Evolutionary conservation across 2,888 invertebrate species (phyloP).

Genomic region (Gryllus longicercus): DNA sequence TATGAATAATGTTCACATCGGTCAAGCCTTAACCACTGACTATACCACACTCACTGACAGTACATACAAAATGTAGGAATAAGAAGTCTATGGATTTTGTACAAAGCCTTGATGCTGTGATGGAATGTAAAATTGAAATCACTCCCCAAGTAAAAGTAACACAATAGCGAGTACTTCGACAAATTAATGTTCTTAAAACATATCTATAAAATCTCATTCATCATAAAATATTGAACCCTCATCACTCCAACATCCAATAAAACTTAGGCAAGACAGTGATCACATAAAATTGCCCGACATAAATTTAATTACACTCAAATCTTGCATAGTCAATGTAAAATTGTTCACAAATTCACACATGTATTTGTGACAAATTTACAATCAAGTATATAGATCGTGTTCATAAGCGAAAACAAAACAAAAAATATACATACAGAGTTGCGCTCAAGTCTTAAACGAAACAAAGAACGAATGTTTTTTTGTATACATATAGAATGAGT

Average conservation of each 20-base stretch:
- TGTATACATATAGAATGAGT: background rate
- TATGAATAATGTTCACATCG: conserved; percentile 26
- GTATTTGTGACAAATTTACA: conserved; percentile 23
- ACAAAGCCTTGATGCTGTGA: background rate
- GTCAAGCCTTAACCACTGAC: conserved; percentile 31
- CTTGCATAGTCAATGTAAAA: background rate
- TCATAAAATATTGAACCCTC: background rate
- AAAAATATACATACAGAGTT: conserved; percentile 19
- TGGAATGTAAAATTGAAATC: background rate
- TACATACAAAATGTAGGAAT: conserved; percentile 25
- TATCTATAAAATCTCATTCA: background rate
- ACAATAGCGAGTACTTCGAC: background rate
- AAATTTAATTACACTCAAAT: conserved; percentile 9
- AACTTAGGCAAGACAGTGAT: background rate
- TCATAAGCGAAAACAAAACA: conserved; percentile 19
- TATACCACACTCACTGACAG: conserved; percentile 34
- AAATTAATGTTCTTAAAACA: background rate
- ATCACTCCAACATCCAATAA: background rate
- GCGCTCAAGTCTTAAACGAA: background rate
- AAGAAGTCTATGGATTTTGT: conserved; percentile 12
- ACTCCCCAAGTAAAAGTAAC: background rate
- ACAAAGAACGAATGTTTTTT: conserved; percentile 19
- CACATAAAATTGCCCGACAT: background rate
- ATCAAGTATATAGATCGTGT: conserved; percentile 11
- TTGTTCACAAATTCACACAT: conserved; percentile 22